Evolutionary conservation across 2,113 vertebrate species (phyloP).

Genomic region (Alethe castanea): DNA sequence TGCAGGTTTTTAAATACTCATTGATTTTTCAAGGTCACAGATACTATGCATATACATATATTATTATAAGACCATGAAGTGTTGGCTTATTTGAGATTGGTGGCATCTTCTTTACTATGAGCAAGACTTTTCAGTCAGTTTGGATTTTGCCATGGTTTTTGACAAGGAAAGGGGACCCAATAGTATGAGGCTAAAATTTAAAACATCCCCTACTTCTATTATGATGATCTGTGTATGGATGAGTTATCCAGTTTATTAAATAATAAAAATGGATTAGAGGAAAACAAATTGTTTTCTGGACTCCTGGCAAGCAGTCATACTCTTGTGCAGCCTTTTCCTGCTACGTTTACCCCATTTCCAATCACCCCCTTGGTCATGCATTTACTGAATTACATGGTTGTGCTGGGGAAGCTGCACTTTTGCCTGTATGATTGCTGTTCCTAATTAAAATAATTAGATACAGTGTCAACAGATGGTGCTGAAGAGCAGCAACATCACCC

Average conservation of each 20-base stretch:
- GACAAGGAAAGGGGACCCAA: not conserved
- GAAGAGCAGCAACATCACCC: not conserved
- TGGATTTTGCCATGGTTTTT: not conserved
- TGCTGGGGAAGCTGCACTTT: not conserved
- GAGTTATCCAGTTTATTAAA: not conserved
- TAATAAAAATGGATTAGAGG: not conserved
- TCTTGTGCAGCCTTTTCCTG: not conserved
- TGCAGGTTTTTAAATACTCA: not conserved
- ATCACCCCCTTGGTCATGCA: not conserved
- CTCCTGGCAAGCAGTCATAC: not conserved
- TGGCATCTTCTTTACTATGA: not conserved
- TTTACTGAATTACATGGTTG: not conserved
- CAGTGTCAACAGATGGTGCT: not conserved
- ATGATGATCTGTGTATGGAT: not conserved
- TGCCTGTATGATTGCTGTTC: not conserved
- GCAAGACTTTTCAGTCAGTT: not conserved
- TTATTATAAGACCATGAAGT: not conserved
- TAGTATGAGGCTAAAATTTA: not conserved
- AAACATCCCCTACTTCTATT: not conserved
- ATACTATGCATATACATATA: not conserved
- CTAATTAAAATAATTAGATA: not conserved
- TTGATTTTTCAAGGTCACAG: not conserved
- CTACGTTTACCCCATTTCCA: not conserved
- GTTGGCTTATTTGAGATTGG: not conserved
- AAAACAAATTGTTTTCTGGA: not conserved